Evolutionary conservation across 2,888 invertebrate species (phyloP), one percentile per base, ranked within the genome.

Genomic region (Hetaerina titia): DNA sequence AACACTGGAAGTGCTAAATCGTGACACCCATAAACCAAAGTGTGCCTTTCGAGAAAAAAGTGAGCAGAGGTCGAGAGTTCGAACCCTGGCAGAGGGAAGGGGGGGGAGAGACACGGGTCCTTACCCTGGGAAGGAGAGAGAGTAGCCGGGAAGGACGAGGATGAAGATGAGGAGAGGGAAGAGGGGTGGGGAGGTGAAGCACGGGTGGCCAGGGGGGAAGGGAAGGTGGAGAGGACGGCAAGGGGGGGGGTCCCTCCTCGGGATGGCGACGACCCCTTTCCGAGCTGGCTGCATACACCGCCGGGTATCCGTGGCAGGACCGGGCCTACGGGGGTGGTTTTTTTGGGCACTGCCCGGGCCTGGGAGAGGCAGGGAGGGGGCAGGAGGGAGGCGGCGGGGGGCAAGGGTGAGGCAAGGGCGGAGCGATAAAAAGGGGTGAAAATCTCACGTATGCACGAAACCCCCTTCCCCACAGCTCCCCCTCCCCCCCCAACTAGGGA

Each of bases 61-160:
- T 45, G 45, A 45, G 45, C 45, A 45, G 45, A 45, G 45, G 45
- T 45, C 45, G 4, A 45, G 4, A 5, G 17, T 60, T 60, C 17
- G 60, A 95, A 92, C 15, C 56, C 45, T 31, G 89, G 92, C 81
- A 25, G 95, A 87, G 95, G 4, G 25, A 95, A 95, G 95, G 94
- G 95, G 56, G 69, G 95, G 92, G 95, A 25, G 69, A 89, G 17
- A 25, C 57, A 17, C 7, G 69, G n/a, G 1, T 17, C 69, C 9
- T 9, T 8, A 7, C 7, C 56, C 4, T 25, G n/a, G 22, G 60
- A 25, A 8, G 89, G 45, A 94, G 95, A 45, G 15, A 89, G 94
- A 95, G 94, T 90, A 25, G 13, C 2, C 13, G 81, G 25, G 58
- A 25, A 2, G 45, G 58, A 25, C 2, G 13, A 25, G 25, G 58